Conservation (phyloP, 1,140 invertebrate genomes). For the Tenebrio molitor region DNA sequence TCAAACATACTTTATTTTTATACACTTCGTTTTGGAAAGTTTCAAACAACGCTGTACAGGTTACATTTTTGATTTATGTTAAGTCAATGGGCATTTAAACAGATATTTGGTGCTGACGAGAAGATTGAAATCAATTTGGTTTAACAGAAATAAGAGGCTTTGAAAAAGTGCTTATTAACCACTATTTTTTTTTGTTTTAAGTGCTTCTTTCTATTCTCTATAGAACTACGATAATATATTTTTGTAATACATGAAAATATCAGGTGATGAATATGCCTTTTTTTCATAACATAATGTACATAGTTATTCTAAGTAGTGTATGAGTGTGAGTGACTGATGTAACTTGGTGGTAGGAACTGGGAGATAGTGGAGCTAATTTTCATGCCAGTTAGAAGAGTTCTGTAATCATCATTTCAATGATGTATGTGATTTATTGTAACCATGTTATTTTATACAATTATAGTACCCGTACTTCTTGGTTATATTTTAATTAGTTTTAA, state of each 20-base stretch:
- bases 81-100: slow-evolving; percentile 20
- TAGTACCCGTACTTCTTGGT: slow-evolving; percentile 51
- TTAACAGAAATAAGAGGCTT: slow-evolving; percentile 8
- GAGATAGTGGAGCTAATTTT: slow-evolving; percentile 50
- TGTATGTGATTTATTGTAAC: slow-evolving; percentile 53
- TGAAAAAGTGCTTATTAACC: slow-evolving; percentile 37
- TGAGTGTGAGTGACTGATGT: slow-evolving; percentile 56
- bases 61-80: slow-evolving; percentile 10
- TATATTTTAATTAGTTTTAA: slow-evolving; percentile 48
- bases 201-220: slow-evolving; percentile 32
- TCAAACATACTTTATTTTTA: slow-evolving; percentile 38
- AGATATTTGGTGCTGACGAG: slow-evolving; percentile 18
- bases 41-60: slow-evolving; percentile 8
- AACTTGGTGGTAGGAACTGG: slow-evolving; percentile 53
- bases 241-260: slow-evolving; percentile 59
- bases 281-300: slow-evolving; percentile 59
- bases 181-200: slow-evolving; percentile 42
- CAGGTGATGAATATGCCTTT: slow-evolving; percentile 65
- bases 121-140: background rate
- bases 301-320: slow-evolving; percentile 57
- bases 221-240: slow-evolving; percentile 57
- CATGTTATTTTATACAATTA: slow-evolving; percentile 47
- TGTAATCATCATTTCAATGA: slow-evolving; percentile 54
- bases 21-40: slow-evolving; percentile 18
- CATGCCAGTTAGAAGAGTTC: slow-evolving; percentile 48